phyloP scores from a whole-genome alignment of 2,888 invertebrate genomes.

The Scaptomyza parva region DNA sequence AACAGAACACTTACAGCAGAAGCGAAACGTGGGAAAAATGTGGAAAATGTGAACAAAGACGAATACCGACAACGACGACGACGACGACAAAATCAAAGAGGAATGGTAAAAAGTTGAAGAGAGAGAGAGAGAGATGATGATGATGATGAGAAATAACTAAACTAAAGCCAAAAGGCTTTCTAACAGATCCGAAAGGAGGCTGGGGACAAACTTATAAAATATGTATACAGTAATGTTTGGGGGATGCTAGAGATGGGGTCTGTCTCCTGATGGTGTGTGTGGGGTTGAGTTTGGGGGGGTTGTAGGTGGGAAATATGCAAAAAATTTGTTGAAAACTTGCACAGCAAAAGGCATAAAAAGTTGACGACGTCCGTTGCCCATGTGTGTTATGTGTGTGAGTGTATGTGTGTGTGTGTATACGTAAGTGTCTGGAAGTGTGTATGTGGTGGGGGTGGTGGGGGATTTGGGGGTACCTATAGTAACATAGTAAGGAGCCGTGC shows the following conservation, averaged over 20 bases:
- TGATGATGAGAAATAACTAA: slow-evolving; percentile 59
- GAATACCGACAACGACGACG: slow-evolving; percentile 5
- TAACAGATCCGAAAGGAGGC: slow-evolving; percentile 19
- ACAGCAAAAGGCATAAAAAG: slow-evolving; percentile 57
- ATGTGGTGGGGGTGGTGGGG: no score
- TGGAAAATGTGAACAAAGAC: slow-evolving; percentile 58
- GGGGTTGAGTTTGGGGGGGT: slow-evolving; percentile 9
- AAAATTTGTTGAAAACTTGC: slow-evolving; percentile 72
- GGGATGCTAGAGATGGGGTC: slow-evolving; percentile 3
- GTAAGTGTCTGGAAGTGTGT: no score
- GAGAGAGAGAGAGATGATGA: slow-evolving; percentile 21
- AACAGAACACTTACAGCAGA: slow-evolving; percentile 5
- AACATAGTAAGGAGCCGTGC: slow-evolving; percentile 9
- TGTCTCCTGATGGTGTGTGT: not conserved
- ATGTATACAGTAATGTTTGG: slow-evolving; percentile 57
- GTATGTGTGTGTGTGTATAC: slow-evolving; percentile 6
- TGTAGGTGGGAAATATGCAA: slow-evolving; percentile 63
- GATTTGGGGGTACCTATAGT: no score
- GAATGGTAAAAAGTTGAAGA: slow-evolving; percentile 36
- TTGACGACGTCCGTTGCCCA: slow-evolving; percentile 34
- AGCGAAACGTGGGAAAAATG: slow-evolving; percentile 67
- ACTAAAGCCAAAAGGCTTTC: slow-evolving; percentile 45
- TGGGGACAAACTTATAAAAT: slow-evolving; percentile 60
- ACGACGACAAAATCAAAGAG: slow-evolving; percentile 38
- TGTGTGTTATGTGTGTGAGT: slow-evolving; percentile 11